These are phyloP conservation scores for Spatulosminthurus flaviceps DNA, from an alignment of 2,888 invertebrate species.

Conservation along the genomic window DNA sequence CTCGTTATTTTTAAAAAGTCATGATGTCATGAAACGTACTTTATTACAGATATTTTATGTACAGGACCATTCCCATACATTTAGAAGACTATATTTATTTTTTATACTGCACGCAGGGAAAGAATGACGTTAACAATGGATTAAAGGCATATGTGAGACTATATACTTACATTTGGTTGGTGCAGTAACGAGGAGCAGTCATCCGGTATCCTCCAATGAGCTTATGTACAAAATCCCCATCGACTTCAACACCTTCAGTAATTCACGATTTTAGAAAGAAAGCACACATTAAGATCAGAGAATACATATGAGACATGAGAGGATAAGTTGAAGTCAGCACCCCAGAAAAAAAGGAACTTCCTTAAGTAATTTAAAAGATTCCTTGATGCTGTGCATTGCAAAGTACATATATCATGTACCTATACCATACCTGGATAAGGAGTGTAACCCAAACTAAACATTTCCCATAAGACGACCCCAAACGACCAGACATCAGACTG, in stretches of 20 bases:
- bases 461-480: slow-evolving; percentile 35
- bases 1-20: not conserved
- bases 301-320: not conserved
- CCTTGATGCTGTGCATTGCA: not conserved
- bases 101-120: no score
- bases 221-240: slow-evolving; percentile 13
- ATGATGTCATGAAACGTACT: not conserved
- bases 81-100: no score
- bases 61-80: no score
- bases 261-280: not conserved
- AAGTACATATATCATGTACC: not conserved
- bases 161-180: slow-evolving; percentile 24
- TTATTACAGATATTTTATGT: not conserved
- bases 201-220: slow-evolving; percentile 22
- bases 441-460: slow-evolving; percentile 32
- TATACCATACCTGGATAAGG: slow-evolving; percentile 29
- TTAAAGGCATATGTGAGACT: no score
- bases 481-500: slow-evolving; percentile 29
- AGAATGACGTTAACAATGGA: not conserved
- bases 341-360: no score
- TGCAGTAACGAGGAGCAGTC: not conserved
- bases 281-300: not conserved
- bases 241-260: slow-evolving; percentile 19
- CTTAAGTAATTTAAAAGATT: no score
- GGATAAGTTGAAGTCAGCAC: not conserved